A percentile compares a stretch with the other conserved stretches of the same genome.
phyloP scores from a whole-genome alignment of 2,113 vertebrate species.

The Raphicerus campestris region DNA sequence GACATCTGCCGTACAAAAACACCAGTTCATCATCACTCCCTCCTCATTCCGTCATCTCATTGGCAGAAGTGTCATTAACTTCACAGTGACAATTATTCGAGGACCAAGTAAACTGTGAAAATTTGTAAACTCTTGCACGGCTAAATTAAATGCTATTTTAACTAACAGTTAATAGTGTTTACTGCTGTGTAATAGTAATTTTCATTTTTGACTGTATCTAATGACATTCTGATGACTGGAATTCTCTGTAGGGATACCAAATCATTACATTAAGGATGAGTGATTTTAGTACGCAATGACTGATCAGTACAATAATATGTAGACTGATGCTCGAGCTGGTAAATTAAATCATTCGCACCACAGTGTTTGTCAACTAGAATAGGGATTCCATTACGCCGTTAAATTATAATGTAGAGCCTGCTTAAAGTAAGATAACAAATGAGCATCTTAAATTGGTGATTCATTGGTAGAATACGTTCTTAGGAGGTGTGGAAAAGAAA shows the following conservation, averaged over 20 bases:
- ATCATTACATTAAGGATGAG: slow-evolving; percentile 91
- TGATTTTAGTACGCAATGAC: slow-evolving; percentile 87
- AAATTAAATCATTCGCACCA: slow-evolving; percentile 86
- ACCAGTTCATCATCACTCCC: not conserved
- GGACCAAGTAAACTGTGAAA: slow-evolving; percentile 83
- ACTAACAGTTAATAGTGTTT: slow-evolving; percentile 91
- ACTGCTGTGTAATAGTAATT: slow-evolving; percentile 90
- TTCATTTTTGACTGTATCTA: slow-evolving; percentile 92
- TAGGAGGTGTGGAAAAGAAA: slow-evolving; percentile 36
- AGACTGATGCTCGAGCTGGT: slow-evolving; percentile 81
- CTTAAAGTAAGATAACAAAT: slow-evolving; percentile 78
- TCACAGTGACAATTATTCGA: slow-evolving; percentile 78
- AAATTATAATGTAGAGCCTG: slow-evolving; percentile 77
- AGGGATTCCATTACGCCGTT: slow-evolving; percentile 75
- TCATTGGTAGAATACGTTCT: slow-evolving; percentile 50
- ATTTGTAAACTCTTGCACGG: slow-evolving; percentile 82
- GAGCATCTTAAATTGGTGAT: slow-evolving; percentile 69
- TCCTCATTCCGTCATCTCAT: slow-evolving; percentile 24
- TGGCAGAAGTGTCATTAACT: slow-evolving; percentile 73
- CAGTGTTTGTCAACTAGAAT: slow-evolving; percentile 80
- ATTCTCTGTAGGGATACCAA: slow-evolving; percentile 89
- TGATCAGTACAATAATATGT: slow-evolving; percentile 87
- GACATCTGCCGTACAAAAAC: slow-evolving; percentile 10
- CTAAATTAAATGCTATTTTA: slow-evolving; percentile 91
- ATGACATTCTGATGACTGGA: slow-evolving; percentile 90